A percentile compares a stretch with the other conserved stretches of the same genome.
Conservation (phyloP, 2,113 vertebrate species). For the Pitta sordida region DNA sequence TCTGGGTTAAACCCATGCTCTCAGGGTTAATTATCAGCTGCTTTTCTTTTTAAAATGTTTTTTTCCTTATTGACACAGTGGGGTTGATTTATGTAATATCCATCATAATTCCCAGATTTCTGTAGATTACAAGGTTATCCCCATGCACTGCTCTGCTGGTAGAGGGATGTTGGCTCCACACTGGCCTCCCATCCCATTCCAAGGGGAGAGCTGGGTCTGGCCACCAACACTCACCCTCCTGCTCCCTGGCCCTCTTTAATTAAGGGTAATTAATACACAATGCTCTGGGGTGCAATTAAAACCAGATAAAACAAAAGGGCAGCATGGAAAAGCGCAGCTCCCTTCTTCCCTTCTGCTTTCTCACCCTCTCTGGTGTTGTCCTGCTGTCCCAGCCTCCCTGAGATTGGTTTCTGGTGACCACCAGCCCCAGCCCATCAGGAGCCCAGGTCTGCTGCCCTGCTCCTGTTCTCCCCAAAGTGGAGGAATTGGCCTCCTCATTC, state of each 20-base stretch:
- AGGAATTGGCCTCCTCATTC: rapidly evolving
- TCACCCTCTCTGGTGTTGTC: background rate
- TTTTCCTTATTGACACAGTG: background rate
- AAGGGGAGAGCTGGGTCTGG: background rate
- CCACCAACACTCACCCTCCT: rapidly evolving
- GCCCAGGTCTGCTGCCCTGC: background rate
- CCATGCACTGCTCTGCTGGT: background rate
- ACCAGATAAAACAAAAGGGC: background rate
- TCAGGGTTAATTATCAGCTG: conserved; percentile 25
- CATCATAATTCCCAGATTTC: conserved; percentile 16
- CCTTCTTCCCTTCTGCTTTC: background rate
- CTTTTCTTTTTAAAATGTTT: conserved; percentile 28
- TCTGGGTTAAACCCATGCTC: background rate
- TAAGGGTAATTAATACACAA: background rate
- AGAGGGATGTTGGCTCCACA: rapidly evolving
- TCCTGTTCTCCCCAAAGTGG: rapidly evolving
- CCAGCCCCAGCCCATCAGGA: background rate
- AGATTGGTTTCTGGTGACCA: background rate
- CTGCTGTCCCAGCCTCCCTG: background rate
- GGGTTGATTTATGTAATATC: background rate
- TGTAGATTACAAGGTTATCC: background rate
- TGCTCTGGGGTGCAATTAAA: background rate
- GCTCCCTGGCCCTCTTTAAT: background rate
- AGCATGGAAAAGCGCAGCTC: rapidly evolving
- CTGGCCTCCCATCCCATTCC: rapidly evolving